phyloP scores from a whole-genome alignment of 2,113 vertebrate genomes.

The Cacatua alba region DNA sequence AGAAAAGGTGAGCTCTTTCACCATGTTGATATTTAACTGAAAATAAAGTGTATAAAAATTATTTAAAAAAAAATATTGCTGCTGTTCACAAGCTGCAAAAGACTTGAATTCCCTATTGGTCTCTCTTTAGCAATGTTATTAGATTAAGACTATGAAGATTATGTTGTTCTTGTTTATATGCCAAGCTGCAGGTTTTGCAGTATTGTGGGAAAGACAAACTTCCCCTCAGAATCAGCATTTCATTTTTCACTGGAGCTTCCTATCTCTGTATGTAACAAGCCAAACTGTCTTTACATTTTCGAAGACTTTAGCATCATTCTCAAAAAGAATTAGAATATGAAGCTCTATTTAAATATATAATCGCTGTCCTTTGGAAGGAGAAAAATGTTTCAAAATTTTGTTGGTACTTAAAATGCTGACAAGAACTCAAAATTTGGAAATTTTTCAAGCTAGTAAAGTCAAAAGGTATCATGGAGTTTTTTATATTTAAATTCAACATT shows the following conservation, averaged over 20 bases:
- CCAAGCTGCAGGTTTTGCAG: neutral
- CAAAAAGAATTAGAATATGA: neutral
- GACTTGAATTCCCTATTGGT: rapidly evolving
- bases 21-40: neutral
- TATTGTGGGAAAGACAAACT: neutral
- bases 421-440: neutral
- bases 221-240: neutral
- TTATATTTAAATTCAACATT: neutral
- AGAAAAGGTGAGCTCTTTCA: neutral
- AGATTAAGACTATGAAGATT: neutral
- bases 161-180: neutral
- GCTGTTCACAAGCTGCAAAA: neutral
- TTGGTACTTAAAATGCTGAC: neutral
- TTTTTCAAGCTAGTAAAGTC: neutral
- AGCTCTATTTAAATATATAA: neutral
- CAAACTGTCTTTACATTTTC: neutral
- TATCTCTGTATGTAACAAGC: neutral
- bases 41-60: neutral
- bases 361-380: neutral
- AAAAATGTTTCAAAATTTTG: neutral
- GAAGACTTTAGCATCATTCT: neutral
- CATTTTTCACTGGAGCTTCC: neutral
- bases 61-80: neutral
- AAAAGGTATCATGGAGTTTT: neutral
- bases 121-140: neutral